A percentile compares a stretch with the other conserved stretches of the same genome.
phyloP scores from a whole-genome alignment of 1,140 invertebrate genomes.

The Nephotettix cincticeps region DNA sequence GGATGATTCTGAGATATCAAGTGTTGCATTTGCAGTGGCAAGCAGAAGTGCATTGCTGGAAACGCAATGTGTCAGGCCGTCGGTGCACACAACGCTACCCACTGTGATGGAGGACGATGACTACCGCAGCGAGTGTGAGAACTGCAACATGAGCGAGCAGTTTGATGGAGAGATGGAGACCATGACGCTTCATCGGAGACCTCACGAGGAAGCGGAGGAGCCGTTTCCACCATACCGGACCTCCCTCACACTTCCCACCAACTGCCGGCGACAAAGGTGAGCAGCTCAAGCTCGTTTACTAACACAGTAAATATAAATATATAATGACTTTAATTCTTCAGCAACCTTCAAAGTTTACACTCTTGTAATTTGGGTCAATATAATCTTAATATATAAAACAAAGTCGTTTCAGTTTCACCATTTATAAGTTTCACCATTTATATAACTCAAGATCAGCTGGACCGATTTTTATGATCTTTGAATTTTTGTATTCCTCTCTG shows the following conservation, averaged over 20 bases:
- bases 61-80: not conserved
- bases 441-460: not conserved
- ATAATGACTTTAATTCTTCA: not conserved
- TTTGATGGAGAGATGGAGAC: slow-evolving; percentile 63
- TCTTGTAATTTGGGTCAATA: not conserved
- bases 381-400: not conserved
- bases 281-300: not conserved
- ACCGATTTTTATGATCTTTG: too few relatives aligned
- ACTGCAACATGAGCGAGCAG: slow-evolving; percentile 66
- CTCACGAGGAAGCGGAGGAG: slow-evolving; percentile 46
- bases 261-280: slow-evolving; percentile 60
- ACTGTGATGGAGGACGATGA: slow-evolving; percentile 61
- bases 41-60: not conserved
- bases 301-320: not conserved
- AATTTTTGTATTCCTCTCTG: too few relatives aligned
- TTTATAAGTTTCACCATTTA: not conserved
- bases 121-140: slow-evolving; percentile 78
- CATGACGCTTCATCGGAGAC: slow-evolving; percentile 56
- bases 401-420: not conserved
- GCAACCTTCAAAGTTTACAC: not conserved
- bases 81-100: slow-evolving; percentile 3
- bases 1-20: too few relatives aligned
- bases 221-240: slow-evolving; percentile 57
- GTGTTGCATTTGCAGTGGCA: not conserved
- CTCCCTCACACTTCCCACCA: slow-evolving; percentile 66